phyloP scores from a whole-genome alignment of 1,140 invertebrate species.

The Penaeus vannamei region DNA sequence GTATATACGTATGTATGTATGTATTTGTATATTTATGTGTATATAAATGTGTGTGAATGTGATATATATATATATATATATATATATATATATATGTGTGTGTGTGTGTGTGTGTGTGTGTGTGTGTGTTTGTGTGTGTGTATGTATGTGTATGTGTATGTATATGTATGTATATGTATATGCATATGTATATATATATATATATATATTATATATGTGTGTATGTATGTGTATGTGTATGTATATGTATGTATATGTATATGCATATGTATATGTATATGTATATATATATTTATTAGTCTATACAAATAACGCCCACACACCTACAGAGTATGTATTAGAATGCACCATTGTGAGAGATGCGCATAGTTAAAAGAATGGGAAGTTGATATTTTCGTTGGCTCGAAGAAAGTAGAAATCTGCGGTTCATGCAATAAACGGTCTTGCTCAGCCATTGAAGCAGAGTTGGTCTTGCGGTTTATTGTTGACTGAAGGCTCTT shows the following conservation, averaged over 20 bases:
- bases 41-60: not conserved
- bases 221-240: not conserved
- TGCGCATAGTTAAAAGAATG: too few relatives aligned
- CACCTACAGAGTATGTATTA: not conserved
- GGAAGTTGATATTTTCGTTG: too few relatives aligned
- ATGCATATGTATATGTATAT: not conserved
- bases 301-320: not conserved
- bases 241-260: not conserved
- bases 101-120: not conserved
- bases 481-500: too few relatives aligned
- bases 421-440: too few relatives aligned
- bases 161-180: not conserved
- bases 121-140: not conserved
- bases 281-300: not conserved
- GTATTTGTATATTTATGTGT: not conserved
- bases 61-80: not conserved
- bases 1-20: not conserved
- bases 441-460: too few relatives aligned
- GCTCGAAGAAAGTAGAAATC: too few relatives aligned
- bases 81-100: constrained; percentile 8
- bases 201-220: not conserved
- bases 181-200: not conserved
- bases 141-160: constrained; percentile 3
- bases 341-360: too few relatives aligned
- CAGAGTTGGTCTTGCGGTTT: too few relatives aligned